These are phyloP conservation scores for Diplogasteroides magnus DNA, from an alignment of 1,140 invertebrate genomes.

Conservation along the genomic window DNA sequence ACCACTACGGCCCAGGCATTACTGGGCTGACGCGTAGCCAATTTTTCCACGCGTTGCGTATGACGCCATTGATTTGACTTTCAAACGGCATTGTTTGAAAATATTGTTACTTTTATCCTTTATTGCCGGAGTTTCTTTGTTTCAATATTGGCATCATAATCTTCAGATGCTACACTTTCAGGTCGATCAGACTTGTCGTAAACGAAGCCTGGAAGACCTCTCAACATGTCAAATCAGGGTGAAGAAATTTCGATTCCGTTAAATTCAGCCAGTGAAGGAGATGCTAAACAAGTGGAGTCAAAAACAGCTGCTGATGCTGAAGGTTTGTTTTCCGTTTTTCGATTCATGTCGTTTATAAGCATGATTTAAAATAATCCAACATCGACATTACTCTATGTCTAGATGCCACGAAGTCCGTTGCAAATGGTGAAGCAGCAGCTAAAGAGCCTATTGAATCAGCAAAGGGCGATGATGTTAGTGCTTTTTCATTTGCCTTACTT, in stretches of 20 bases:
- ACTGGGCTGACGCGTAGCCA: neutral
- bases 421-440: too few species aligned
- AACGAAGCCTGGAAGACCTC: neutral
- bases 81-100: neutral
- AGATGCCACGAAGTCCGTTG: too few species aligned
- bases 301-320: constrained; percentile 2
- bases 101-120: neutral
- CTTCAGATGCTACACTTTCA: neutral
- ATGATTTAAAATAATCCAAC: too few species aligned
- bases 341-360: too few species aligned
- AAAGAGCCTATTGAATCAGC: too few species aligned
- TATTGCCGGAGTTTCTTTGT: too few species aligned
- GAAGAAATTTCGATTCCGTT: neutral
- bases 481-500: too few species aligned
- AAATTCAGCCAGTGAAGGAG: neutral
- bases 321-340: neutral
- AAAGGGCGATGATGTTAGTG: too few species aligned
- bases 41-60: neutral
- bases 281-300: neutral
- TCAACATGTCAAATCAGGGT: neutral
- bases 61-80: neutral
- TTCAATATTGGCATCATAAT: neutral
- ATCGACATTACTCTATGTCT: too few species aligned
- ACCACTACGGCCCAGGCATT: neutral
- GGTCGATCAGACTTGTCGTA: neutral